Percentiles rank a stretch among this genome's conserved stretches.
Evolutionary conservation across 2,113 vertebrate species (phyloP).

Genomic region (Spea bombifrons): DNA sequence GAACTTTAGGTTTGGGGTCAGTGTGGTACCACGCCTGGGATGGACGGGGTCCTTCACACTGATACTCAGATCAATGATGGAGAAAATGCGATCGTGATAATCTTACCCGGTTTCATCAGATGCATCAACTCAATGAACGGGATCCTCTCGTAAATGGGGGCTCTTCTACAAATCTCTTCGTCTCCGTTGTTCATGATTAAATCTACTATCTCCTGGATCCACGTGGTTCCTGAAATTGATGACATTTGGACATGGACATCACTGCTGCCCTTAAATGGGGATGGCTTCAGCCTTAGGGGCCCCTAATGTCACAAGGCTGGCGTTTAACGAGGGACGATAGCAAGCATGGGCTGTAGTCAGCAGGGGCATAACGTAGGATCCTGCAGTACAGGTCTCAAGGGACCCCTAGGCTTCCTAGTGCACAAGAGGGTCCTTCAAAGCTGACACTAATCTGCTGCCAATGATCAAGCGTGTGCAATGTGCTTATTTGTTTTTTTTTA

Average conservation of each 20-base stretch:
- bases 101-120: slow-evolving; percentile 31
- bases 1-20: too few relatives aligned
- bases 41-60: too few relatives aligned
- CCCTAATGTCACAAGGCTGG: not conserved
- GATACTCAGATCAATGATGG: too few relatives aligned
- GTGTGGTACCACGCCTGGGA: too few relatives aligned
- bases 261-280: not conserved
- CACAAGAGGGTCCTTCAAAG: too few relatives aligned
- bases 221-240: slow-evolving; percentile 56
- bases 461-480: too few relatives aligned
- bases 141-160: slow-evolving; percentile 50
- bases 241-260: not conserved
- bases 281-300: not conserved
- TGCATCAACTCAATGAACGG: slow-evolving; percentile 34
- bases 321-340: not conserved
- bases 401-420: too few relatives aligned
- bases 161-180: slow-evolving; percentile 51
- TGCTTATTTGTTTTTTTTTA: too few relatives aligned
- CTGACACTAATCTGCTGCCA: too few relatives aligned
- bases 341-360: too few relatives aligned
- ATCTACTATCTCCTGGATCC: slow-evolving; percentile 64
- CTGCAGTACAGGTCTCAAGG: too few relatives aligned
- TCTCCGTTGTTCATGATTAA: slow-evolving; percentile 56
- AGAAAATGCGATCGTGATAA: not conserved
- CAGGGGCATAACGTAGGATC: too few relatives aligned